Evolutionary conservation across 2,888 invertebrate genomes (phyloP), one percentile per base, ranked within the genome.

Genomic region (Mesorhabditis belari): DNA sequence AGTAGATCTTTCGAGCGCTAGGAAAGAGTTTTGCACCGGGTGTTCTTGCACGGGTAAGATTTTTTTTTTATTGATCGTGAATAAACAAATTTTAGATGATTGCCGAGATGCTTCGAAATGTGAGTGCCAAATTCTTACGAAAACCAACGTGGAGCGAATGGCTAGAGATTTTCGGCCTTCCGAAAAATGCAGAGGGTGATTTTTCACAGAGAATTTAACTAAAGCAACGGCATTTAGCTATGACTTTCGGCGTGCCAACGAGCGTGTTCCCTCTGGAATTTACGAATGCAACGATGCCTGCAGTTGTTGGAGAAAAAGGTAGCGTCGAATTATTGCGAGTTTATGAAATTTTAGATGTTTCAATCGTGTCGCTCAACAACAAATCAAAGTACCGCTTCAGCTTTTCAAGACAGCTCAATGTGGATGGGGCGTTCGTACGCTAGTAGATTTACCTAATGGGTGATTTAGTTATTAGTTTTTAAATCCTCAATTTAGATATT

Each of bases 391-490:
- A 50, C 78, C 80, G 1, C 57, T 35, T 1, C 44, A 98, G 86
- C 89, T 98, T 0, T 98, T 95, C 82, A 93, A 92, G 82, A 98
- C 98, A 0, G 87, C 73, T 3, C 89, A 89, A 73, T 81, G 82
- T 23, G 98, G 98, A 0, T 98, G 96, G 96, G 98, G 96, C 1
- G 88, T 96, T 58, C 87, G 96, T 0, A 90, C 92, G 54, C 83
- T 96, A 1, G 91, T 93, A 81, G 98, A 98, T 79, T 89, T 98
- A 57, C 95, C 98, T 12, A 49, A 88, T 61, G 98, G 98, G 44
- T 35, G 12, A 35, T 9, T n/a, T 9, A 9, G n/a, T 35, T 35
- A 35, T 35, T 35, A 35, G n/a, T 17, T n/a, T 35, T 9, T 35
- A 35, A n/a, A n/a, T 1, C n/a, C n/a, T n/a, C 12, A 35, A 35